Conservation (phyloP, 2,113 vertebrate genomes). For the Hepsetus odoe region DNA sequence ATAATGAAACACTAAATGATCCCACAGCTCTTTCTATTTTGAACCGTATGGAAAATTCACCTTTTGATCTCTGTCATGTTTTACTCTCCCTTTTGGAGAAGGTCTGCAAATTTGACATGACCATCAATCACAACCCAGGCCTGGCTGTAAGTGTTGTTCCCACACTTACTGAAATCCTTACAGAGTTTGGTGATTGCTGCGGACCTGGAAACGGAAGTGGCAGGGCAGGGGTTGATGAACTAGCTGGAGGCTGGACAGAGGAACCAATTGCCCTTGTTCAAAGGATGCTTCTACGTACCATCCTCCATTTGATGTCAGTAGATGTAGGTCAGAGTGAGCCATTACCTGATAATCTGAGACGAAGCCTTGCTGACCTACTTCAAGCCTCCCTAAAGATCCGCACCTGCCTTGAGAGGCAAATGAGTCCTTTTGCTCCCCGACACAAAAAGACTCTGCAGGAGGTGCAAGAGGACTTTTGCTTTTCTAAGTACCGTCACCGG, state of each 20-base stretch:
- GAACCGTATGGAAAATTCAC: conserved; percentile 84
- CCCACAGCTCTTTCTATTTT: conserved; percentile 77
- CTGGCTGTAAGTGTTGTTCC: conserved; percentile 87
- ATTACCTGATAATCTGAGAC: conserved; percentile 87
- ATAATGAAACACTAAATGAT: conserved; percentile 77
- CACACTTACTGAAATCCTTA: conserved; percentile 89
- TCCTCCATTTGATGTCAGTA: conserved; percentile 87
- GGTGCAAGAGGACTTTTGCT: conserved; percentile 77
- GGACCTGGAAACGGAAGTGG: conserved; percentile 57
- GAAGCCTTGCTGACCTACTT: conserved; percentile 87
- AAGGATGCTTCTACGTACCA: conserved; percentile 90
- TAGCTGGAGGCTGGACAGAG: conserved; percentile 88
- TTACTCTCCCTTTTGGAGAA: conserved; percentile 92
- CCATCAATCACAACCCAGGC: conserved; percentile 86
- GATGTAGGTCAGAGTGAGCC: conserved; percentile 82
- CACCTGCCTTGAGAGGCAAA: conserved; percentile 81
- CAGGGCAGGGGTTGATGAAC: conserved; percentile 66
- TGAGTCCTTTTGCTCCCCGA: conserved; percentile 77
- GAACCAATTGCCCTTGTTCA: conserved; percentile 93
- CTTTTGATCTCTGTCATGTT: conserved; percentile 91
- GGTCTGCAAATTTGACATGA: conserved; percentile 91
- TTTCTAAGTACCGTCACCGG: conserved; percentile 83
- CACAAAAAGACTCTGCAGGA: conserved; percentile 82
- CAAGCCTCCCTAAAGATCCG: conserved; percentile 89
- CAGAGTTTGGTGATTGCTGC: conserved; percentile 86